Evolutionary conservation across 2,888 invertebrate genomes (phyloP).

Genomic region (Caradrina kadenii): DNA sequence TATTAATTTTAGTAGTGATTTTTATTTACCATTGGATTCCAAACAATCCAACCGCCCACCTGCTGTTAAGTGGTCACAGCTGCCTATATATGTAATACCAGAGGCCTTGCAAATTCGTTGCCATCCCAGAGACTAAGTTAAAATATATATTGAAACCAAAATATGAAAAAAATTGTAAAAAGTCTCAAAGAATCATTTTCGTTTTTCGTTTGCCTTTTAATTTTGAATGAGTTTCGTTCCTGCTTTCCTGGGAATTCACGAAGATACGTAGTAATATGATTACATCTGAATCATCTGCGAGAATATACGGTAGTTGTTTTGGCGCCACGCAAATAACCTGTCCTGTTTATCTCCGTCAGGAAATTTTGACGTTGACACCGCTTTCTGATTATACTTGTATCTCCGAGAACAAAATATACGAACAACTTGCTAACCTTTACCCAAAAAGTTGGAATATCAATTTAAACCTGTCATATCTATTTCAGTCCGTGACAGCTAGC

Average conservation of each 20-base stretch:
- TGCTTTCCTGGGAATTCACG: slow-evolving; percentile 1
- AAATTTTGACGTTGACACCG: slow-evolving; percentile 44
- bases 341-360: slow-evolving; percentile 28
- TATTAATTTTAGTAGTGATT: not conserved
- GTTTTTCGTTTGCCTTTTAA: not conserved
- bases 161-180: too few species aligned
- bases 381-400: slow-evolving; percentile 38
- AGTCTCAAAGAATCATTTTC: not conserved
- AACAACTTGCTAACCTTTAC: slow-evolving; percentile 13
- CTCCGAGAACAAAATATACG: slow-evolving; percentile 38
- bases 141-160: too few species aligned
- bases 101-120: too few species aligned
- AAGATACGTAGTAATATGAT: slow-evolving; percentile 18
- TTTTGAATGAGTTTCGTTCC: not conserved
- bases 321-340: slow-evolving; percentile 38
- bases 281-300: slow-evolving; percentile 30
- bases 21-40: too few species aligned
- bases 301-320: slow-evolving; percentile 19
- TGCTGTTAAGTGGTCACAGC: too few species aligned
- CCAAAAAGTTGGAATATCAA: slow-evolving; percentile 38
- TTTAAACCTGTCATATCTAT: slow-evolving; percentile 37
- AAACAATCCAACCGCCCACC: too few species aligned
- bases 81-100: too few species aligned
- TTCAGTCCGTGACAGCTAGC: slow-evolving; percentile 23
- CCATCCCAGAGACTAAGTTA: too few species aligned